phyloP scores from a whole-genome alignment of 2,113 vertebrate genomes.

The Elgaria multicarinata region DNA sequence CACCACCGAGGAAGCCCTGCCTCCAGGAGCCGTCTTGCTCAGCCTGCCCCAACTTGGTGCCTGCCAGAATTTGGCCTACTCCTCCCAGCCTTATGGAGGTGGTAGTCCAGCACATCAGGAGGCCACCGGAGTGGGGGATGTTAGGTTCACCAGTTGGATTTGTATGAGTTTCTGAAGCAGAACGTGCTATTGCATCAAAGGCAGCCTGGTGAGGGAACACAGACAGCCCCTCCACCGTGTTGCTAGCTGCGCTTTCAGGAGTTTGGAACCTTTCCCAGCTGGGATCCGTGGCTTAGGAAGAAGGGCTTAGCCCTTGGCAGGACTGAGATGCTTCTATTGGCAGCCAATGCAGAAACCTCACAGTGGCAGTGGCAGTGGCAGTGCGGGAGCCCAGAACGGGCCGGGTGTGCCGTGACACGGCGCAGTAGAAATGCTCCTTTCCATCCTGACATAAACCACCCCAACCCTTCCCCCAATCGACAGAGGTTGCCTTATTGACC shows the following conservation, averaged over 20 bases:
- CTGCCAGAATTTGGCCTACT: too few relatives aligned
- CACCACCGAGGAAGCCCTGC: too few relatives aligned
- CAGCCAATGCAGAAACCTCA: constrained; percentile 18
- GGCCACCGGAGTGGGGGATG: too few relatives aligned
- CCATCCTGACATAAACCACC: neutral
- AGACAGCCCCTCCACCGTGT: neutral
- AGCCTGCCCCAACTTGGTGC: too few relatives aligned
- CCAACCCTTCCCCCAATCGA: too few relatives aligned
- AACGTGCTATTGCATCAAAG: neutral
- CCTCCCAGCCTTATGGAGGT: too few relatives aligned
- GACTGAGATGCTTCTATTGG: neutral
- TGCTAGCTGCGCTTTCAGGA: neutral
- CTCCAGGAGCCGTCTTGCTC: too few relatives aligned
- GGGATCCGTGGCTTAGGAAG: neutral
- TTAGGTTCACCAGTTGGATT: neutral
- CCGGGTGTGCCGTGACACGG: neutral
- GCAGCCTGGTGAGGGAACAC: accelerated
- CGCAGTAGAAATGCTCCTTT: neutral
- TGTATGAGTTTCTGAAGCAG: constrained; percentile 4
- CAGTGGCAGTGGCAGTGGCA: constrained; percentile 1
- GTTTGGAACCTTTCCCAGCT: constrained; percentile 15
- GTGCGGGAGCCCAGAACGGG: neutral
- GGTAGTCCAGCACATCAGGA: too few relatives aligned
- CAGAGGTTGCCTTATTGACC: neutral
- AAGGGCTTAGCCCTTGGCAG: neutral